Evolutionary conservation across 2,113 vertebrate species (phyloP).

Genomic region (Bubo bubo): DNA sequence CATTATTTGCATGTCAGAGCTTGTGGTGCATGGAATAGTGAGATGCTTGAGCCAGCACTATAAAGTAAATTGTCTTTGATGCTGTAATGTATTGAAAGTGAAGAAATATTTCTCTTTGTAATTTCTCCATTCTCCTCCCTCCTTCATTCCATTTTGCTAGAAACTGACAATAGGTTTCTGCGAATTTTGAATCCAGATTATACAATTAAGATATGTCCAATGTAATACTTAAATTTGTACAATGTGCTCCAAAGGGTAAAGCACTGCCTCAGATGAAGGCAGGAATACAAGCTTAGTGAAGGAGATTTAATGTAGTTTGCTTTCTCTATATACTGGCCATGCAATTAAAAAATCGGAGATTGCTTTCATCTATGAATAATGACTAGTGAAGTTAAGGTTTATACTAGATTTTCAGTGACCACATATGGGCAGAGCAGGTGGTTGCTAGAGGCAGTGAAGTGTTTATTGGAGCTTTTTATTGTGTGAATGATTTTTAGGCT

Average conservation of each 20-base stretch:
- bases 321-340: neutral
- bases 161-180: neutral
- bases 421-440: neutral
- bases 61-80: neutral
- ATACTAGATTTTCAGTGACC: neutral
- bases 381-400: neutral
- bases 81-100: neutral
- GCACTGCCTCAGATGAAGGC: neutral
- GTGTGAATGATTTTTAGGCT: neutral
- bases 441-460: conserved; percentile 9
- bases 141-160: neutral
- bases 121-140: neutral
- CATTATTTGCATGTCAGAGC: neutral
- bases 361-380: neutral
- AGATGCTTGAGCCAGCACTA: neutral
- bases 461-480: neutral
- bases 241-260: neutral
- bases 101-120: neutral
- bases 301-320: neutral
- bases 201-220: neutral
- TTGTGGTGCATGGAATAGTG: neutral
- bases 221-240: neutral
- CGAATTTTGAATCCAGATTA: neutral
- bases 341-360: neutral
- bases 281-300: neutral